These are phyloP conservation scores for Hypolimnas misippus DNA, from an alignment of 2,888 invertebrate species.

Conservation along the genomic window DNA sequence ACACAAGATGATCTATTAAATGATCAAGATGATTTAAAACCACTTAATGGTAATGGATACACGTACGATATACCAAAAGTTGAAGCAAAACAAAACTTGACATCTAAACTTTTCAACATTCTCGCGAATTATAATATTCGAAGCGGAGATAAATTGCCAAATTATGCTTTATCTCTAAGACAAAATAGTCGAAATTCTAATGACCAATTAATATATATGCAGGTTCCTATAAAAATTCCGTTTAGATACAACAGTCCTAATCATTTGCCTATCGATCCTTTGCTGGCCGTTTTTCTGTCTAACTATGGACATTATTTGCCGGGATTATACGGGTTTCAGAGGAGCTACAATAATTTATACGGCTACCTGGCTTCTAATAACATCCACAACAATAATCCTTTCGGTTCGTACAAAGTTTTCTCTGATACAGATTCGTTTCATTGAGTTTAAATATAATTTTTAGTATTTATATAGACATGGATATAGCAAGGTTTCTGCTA, in stretches of 20 bases:
- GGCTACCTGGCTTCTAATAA: conserved; percentile 86
- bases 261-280: conserved; percentile 84
- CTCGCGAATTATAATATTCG: conserved; percentile 68
- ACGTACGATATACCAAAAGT: conserved; percentile 13
- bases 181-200: conserved; percentile 43
- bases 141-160: conserved; percentile 56
- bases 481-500: no score
- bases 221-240: conserved; percentile 47
- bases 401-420: conserved; percentile 84
- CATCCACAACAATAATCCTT: conserved; percentile 86
- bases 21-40: conserved; percentile 32
- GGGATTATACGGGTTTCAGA: conserved; percentile 60
- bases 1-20: background rate
- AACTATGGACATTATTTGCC: conserved; percentile 86
- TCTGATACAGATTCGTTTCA: conserved; percentile 69
- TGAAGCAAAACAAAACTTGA: conserved; percentile 29
- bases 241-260: conserved; percentile 80
- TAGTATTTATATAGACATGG: no score
- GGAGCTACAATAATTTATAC: conserved; percentile 80
- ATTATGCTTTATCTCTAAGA: conserved; percentile 62
- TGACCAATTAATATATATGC: conserved; percentile 42
- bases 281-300: conserved; percentile 85
- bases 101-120: conserved; percentile 48
- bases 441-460: conserved; percentile 26
- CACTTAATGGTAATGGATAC: conserved; percentile 15